These are phyloP conservation scores for Lindbergichthys nudifrons DNA, from an alignment of 2,797 vertebrate species.

Conservation along the genomic window DNA sequence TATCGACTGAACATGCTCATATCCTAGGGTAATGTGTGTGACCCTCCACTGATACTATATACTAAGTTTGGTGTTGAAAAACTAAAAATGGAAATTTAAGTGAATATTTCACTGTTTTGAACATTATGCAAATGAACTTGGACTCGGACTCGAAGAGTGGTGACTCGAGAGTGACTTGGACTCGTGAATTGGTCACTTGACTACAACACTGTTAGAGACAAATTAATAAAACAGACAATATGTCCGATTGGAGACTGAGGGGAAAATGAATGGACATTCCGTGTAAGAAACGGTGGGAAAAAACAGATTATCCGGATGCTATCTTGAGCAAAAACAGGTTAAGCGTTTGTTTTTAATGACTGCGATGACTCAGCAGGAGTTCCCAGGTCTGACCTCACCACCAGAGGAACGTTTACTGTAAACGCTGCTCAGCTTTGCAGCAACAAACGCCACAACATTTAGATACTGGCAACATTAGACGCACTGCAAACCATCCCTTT, in stretches of 20 bases:
- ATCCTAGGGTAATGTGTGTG: too few relatives aligned
- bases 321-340: not conserved
- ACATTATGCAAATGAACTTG: too few relatives aligned
- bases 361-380: slow-evolving; percentile 25
- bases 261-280: not conserved
- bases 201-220: not conserved
- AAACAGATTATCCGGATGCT: not conserved
- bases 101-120: too few relatives aligned
- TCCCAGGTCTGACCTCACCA: not conserved
- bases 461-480: slow-evolving; percentile 10
- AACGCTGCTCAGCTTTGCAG: slow-evolving; percentile 16
- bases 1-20: too few relatives aligned
- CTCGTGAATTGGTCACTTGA: too few relatives aligned
- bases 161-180: too few relatives aligned
- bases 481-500: not conserved
- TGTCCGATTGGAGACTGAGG: not conserved
- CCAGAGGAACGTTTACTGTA: slow-evolving; percentile 39
- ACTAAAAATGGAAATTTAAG: too few relatives aligned
- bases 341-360: not conserved
- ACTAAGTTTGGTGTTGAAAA: too few relatives aligned
- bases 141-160: too few relatives aligned
- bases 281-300: not conserved
- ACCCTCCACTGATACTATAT: too few relatives aligned
- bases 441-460: slow-evolving; percentile 1
- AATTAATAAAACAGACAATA: not conserved